Conservation (phyloP, 2,888 invertebrate species). For the Melinopterus prodromus region DNA sequence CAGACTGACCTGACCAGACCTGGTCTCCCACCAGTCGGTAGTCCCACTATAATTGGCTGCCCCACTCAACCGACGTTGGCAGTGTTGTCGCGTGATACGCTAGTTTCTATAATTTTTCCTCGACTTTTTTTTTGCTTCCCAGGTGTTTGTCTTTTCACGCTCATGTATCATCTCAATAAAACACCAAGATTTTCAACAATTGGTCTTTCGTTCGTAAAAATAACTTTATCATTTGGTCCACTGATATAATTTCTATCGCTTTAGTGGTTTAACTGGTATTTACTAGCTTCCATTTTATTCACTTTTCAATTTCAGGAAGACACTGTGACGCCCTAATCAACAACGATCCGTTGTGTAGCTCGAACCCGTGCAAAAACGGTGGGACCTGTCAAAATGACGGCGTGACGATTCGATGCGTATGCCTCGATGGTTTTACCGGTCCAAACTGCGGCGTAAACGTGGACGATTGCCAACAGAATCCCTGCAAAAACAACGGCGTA, state of each 20-base stretch:
- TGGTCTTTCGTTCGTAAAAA: too few relatives aligned
- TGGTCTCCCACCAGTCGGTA: too few relatives aligned
- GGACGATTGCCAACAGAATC: constrained; percentile 77
- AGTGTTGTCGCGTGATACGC: too few relatives aligned
- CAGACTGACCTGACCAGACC: too few relatives aligned
- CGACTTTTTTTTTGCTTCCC: too few relatives aligned
- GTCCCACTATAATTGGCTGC: too few relatives aligned
- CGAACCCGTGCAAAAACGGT: constrained; percentile 81
- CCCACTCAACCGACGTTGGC: too few relatives aligned
- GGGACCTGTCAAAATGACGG: constrained; percentile 76
- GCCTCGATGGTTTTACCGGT: constrained; percentile 70
- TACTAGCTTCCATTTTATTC: not conserved
- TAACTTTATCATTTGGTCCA: too few relatives aligned
- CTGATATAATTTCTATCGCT: not conserved
- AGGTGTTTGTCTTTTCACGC: too few relatives aligned
- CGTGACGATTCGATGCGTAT: constrained; percentile 59
- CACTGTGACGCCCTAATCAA: constrained; percentile 79
- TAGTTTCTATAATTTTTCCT: too few relatives aligned
- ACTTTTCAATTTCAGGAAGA: constrained; percentile 57
- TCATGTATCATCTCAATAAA: too few relatives aligned
- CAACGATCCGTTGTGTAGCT: constrained; percentile 74
- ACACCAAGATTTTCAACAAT: too few relatives aligned
- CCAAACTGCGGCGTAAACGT: constrained; percentile 75
- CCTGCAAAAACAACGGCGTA: constrained; percentile 69
- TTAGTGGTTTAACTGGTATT: constrained; percentile 16